Base-by-base conservation (phyloP, 2,888 invertebrate genomes). In the Rhaphigaster nebulosa region DNA sequence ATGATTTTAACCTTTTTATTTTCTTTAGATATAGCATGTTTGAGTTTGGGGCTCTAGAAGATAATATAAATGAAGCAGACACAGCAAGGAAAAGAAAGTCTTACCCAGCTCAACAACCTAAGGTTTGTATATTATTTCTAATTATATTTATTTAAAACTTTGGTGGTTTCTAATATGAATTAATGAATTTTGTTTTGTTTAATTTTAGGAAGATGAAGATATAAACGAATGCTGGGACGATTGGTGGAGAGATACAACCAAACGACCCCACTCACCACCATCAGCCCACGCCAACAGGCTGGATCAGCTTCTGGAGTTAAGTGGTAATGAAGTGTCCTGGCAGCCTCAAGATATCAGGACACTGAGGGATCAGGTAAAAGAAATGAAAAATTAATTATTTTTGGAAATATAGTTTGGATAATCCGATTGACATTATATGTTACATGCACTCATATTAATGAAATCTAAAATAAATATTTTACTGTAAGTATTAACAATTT, bases 1-100 rank as follows among this genome's bases (percentile, higher is more conserved):
- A 13, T 60, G 12, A 60, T 29, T 26, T 65, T 41, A 45, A 45
- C 13, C n/a, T 52, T 84, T 90, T 56, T 91, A 88, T 60, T 87
- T 12, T 65, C 91, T 91, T 34, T 91, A 93, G 97, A 84, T 97
- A 96, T 93, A 97, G 97, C 93, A 97, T 97, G 96, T 96, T 97
- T 93, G 97, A 97, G 94, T 95, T 96, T 54, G 90, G 91, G 8
- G 90, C 80, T 52, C 38, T 91, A 5, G 91, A 91, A 41, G 91
- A 92, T 50, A 91, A 89, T 52, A 80, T 90, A 6, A 88, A 90
- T 15, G 90, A 90, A 23, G 87, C 54, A n/a, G 87, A 91, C 76
- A 90, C 65, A 29, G 41, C 38, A 23, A 84, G 87, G 50, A 91
- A 91, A 34, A 89, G 91, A 50, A 92, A 91, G 70, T 92, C 91